These are phyloP conservation scores for Poecile montanus DNA, from an alignment of 2,797 vertebrate species.

Conservation along the genomic window DNA sequence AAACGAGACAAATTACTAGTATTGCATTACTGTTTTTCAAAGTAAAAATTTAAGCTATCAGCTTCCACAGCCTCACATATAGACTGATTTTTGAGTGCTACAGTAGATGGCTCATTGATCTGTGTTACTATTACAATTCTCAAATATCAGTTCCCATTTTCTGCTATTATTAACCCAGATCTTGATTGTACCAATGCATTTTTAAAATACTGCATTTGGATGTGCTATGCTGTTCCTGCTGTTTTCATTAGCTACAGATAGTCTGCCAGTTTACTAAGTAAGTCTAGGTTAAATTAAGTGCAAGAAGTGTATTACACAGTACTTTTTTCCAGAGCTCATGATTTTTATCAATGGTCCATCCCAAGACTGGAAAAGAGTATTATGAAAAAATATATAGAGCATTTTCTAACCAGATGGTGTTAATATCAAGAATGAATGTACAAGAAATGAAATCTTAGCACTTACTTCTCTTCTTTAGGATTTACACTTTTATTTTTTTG, in stretches of 20 bases:
- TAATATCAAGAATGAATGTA: not conserved
- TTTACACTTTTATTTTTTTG: not conserved
- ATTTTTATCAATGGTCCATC: not conserved
- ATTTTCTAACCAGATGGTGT: not conserved
- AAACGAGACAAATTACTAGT: not conserved
- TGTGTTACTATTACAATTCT: not conserved
- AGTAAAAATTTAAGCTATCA: not conserved
- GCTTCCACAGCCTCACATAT: not conserved
- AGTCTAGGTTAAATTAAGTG: constrained; percentile 1
- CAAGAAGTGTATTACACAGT: not conserved
- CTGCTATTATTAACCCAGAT: not conserved
- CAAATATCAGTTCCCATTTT: not conserved
- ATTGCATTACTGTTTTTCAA: not conserved
- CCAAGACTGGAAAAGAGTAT: not conserved
- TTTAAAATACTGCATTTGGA: constrained; percentile 32
- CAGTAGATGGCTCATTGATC: not conserved
- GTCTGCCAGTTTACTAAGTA: constrained; percentile 2
- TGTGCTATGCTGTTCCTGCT: not conserved
- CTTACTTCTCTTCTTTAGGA: not conserved
- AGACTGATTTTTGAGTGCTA: constrained; percentile 3
- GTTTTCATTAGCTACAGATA: not conserved
- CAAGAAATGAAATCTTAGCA: constrained; percentile 37
- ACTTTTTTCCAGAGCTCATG: not conserved
- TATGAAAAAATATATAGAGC: not conserved
- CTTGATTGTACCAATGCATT: not conserved